These are phyloP conservation scores for Novumbra hubbsi DNA, from an alignment of 2,797 vertebrate species.

Conservation along the genomic window DNA sequence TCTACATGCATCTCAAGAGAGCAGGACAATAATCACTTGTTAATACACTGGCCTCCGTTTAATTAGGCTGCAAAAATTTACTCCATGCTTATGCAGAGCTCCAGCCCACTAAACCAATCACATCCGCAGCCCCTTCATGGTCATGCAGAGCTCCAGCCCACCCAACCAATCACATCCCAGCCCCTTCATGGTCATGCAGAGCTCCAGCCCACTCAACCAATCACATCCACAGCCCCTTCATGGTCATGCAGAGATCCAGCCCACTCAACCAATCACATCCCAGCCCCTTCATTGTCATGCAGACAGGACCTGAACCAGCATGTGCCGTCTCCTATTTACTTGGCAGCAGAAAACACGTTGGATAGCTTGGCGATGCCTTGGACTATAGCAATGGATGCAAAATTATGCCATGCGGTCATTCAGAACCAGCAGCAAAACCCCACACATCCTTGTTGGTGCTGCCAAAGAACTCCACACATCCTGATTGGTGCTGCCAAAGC, in stretches of 20 bases:
- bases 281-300: constrained; percentile 36
- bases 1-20: constrained; percentile 50
- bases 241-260: too few species aligned
- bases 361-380: not conserved
- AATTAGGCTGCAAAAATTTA: constrained; percentile 61
- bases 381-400: not conserved
- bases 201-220: constrained; percentile 30
- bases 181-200: constrained; percentile 42
- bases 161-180: too few species aligned
- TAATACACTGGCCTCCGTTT: constrained; percentile 57
- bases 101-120: constrained; percentile 33
- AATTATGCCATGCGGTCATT: not conserved
- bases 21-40: constrained; percentile 55
- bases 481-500: too few species aligned
- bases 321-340: not conserved
- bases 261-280: too few species aligned
- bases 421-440: not conserved
- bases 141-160: too few species aligned
- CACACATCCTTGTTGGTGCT: too few species aligned
- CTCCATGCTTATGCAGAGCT: constrained; percentile 40
- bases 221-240: constrained; percentile 18
- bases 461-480: too few species aligned
- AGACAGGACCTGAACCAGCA: not conserved
- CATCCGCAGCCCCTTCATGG: constrained; percentile 29
- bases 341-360: not conserved